These are phyloP conservation scores for Tenthredo scrophulariae DNA, from an alignment of 2,888 invertebrate genomes.

Conservation along the genomic window DNA sequence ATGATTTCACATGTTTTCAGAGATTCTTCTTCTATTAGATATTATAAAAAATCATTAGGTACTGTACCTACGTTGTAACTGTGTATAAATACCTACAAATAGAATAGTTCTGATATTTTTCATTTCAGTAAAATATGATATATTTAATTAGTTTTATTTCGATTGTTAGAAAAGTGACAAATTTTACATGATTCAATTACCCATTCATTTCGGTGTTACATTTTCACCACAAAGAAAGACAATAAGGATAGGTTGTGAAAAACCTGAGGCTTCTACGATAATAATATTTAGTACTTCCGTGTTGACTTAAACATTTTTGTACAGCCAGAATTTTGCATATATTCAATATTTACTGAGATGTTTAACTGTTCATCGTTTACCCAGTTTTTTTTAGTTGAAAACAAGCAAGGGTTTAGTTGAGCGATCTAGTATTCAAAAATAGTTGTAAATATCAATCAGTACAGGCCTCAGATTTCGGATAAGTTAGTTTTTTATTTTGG, in stretches of 20 bases:
- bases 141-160: background rate
- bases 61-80: conserved; percentile 8
- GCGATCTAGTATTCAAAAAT: background rate
- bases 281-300: background rate
- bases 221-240: background rate
- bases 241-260: background rate
- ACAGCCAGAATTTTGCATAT: background rate
- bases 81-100: background rate
- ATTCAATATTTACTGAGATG: background rate
- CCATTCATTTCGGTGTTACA: background rate
- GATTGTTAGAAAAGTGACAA: background rate
- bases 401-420: background rate
- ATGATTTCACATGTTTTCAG: conserved; percentile 17
- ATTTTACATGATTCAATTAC: background rate
- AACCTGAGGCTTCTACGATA: background rate
- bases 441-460: background rate
- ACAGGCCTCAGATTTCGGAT: background rate
- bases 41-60: background rate
- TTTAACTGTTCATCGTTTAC: background rate
- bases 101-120: conserved; percentile 30
- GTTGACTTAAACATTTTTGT: no score
- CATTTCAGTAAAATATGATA: conserved; percentile 19
- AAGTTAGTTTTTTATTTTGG: background rate
- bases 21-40: background rate
- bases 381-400: background rate